phyloP scores from a whole-genome alignment of 92 coral and sea anemone species.

The Heteractis magnifica region DNA sequence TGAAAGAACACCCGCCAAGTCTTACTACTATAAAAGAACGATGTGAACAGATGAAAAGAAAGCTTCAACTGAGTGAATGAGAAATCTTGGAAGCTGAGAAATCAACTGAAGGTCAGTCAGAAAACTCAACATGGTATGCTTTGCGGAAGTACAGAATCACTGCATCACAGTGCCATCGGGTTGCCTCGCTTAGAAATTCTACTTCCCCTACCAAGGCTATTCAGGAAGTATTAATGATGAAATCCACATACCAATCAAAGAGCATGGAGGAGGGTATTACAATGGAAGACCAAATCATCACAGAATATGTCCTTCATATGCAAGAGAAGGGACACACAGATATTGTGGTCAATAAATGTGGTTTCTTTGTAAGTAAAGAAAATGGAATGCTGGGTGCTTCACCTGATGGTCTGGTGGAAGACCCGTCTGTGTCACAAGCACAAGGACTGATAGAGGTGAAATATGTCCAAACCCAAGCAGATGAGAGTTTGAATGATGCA shows the following conservation, averaged over 20 bases:
- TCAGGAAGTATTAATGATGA: slow-evolving; percentile 5
- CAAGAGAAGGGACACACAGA: slow-evolving; percentile 31
- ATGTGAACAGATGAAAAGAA: slow-evolving; percentile 27
- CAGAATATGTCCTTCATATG: slow-evolving; percentile 17
- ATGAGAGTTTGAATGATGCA: slow-evolving; percentile 39
- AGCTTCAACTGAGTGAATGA: slow-evolving; percentile 5
- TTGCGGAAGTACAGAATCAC: slow-evolving; percentile 32
- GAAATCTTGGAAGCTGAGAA: slow-evolving; percentile 19
- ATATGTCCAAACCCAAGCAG: slow-evolving; percentile 29
- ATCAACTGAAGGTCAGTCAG: slow-evolving; percentile 34
- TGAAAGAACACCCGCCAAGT: slow-evolving; percentile 32
- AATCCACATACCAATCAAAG: background rate
- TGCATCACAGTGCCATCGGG: slow-evolving; percentile 45
- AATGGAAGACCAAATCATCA: background rate
- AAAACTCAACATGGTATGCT: slow-evolving; percentile 19
- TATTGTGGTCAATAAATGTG: slow-evolving; percentile 36
- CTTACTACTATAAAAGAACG: slow-evolving; percentile 10
- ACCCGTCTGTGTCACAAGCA: slow-evolving; percentile 26
- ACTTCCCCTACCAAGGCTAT: slow-evolving; percentile 46
- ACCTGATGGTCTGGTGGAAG: slow-evolving; percentile 50
- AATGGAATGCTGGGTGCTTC: slow-evolving; percentile 50
- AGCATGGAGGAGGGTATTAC: slow-evolving; percentile 41
- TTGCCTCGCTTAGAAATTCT: slow-evolving; percentile 35
- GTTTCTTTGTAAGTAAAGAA: slow-evolving; percentile 38
- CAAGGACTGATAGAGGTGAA: slow-evolving; percentile 49